Evolutionary conservation across 2,797 vertebrate species (phyloP).

Genomic region (Falco peregrinus): DNA sequence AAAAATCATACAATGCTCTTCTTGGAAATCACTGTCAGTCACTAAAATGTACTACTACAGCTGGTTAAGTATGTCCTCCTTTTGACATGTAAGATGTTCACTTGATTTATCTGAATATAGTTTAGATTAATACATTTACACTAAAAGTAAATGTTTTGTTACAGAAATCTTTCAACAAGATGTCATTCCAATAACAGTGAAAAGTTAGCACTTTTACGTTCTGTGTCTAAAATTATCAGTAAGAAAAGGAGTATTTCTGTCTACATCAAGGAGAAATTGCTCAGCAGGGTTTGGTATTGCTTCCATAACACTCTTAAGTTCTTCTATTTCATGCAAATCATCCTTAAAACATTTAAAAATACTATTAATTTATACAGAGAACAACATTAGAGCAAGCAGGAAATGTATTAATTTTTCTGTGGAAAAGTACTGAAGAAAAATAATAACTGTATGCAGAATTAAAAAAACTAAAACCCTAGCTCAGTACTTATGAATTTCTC

Average conservation of each 20-base stretch:
- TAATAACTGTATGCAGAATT: background rate
- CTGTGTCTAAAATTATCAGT: background rate
- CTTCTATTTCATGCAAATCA: background rate
- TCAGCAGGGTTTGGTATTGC: background rate
- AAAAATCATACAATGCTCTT: background rate
- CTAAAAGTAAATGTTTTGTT: background rate
- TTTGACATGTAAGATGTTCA: background rate
- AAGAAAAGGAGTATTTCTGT: background rate
- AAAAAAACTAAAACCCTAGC: background rate
- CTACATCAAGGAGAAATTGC: background rate
- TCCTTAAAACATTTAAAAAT: background rate
- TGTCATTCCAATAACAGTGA: background rate
- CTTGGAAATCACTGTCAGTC: background rate
- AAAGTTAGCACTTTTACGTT: background rate
- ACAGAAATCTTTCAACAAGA: background rate
- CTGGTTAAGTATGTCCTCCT: background rate
- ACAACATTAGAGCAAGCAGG: background rate
- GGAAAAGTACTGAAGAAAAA: background rate
- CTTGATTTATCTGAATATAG: background rate
- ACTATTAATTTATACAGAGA: background rate
- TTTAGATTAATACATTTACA: background rate
- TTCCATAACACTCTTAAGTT: background rate
- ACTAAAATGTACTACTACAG: background rate
- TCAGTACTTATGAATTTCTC: background rate
- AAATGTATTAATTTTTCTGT: background rate